phyloP scores from a whole-genome alignment of 1,140 invertebrate genomes.

The Drosophila rufa region DNA sequence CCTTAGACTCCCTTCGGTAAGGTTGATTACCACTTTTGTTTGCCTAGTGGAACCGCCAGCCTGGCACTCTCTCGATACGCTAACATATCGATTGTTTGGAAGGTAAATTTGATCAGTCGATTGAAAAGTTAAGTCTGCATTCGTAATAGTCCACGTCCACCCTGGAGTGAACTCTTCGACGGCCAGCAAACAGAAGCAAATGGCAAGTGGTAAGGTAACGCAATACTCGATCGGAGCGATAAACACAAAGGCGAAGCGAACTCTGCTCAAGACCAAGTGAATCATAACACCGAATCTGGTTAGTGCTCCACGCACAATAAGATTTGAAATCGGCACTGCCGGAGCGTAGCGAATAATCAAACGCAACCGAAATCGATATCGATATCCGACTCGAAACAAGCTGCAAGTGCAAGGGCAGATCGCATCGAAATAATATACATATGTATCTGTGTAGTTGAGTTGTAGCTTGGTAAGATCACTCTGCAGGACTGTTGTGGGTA shows the following conservation, averaged over 20 bases:
- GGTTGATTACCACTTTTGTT: constrained; percentile 7
- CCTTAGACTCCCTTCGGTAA: background rate
- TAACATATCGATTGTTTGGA: constrained; percentile 36
- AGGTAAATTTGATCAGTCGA: constrained; percentile 46
- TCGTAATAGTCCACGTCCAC: constrained; percentile 29
- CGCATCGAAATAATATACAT: constrained; percentile 3
- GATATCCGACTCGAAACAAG: constrained; percentile 24
- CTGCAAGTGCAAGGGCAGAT: constrained; percentile 46
- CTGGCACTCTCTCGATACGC: constrained; percentile 35
- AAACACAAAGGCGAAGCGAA: constrained; percentile 15
- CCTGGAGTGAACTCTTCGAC: constrained; percentile 26
- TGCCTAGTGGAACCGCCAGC: background rate
- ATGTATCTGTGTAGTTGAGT: constrained; percentile 9
- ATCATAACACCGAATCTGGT: constrained; percentile 34
- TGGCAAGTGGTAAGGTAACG: constrained; percentile 37
- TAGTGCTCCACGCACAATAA: constrained; percentile 36
- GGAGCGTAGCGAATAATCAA: constrained; percentile 45
- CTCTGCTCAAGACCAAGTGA: constrained; percentile 35
- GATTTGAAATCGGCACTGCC: constrained; percentile 34
- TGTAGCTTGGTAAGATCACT: constrained; percentile 7
- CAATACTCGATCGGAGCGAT: constrained; percentile 23
- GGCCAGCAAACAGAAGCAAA: background rate
- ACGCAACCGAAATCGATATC: constrained; percentile 43
- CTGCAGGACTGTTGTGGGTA: constrained; percentile 23
- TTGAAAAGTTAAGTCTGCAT: constrained; percentile 38